Percentiles rank a stretch among this genome's conserved stretches.
Conservation (phyloP, 2,888 invertebrate species). For the Sipha maydis region DNA sequence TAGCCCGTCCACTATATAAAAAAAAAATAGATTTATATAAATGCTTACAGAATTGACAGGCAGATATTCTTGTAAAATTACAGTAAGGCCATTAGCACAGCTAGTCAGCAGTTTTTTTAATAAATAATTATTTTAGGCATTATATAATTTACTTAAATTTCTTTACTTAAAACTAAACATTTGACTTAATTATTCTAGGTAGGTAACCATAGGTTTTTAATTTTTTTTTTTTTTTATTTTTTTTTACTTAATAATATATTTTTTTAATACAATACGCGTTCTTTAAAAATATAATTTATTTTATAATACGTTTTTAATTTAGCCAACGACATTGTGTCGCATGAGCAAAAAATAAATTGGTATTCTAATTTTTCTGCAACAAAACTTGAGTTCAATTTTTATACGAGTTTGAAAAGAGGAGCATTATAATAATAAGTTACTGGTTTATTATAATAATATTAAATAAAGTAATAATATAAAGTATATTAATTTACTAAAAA, state of each 20-base stretch:
- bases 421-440: background rate
- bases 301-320: conserved; percentile 19
- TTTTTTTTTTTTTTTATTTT: conserved; percentile 19
- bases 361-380: background rate
- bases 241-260: conserved; percentile 17
- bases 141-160: conserved; percentile 34
- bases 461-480: background rate
- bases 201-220: conserved; percentile 59
- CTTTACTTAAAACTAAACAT: conserved; percentile 55
- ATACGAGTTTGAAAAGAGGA: conserved; percentile 10
- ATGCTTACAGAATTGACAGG: conserved; percentile 44
- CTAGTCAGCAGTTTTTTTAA: conserved; percentile 36
- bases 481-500: too few species aligned
- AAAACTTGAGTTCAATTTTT: background rate
- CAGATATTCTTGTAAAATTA: conserved; percentile 36
- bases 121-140: conserved; percentile 45
- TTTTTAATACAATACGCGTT: conserved; percentile 42
- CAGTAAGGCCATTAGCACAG: conserved; percentile 43
- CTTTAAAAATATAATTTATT: conserved; percentile 45
- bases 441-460: background rate
- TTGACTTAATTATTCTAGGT: conserved; percentile 45
- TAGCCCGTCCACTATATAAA: conserved; percentile 26
- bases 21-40: conserved; percentile 34
- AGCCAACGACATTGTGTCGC: conserved; percentile 23
- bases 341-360: conserved; percentile 6